A percentile compares a stretch with the other conserved stretches of the same genome.
These are phyloP conservation scores for Murina feae DNA, from an alignment of 2,113 vertebrate species.

Conservation along the genomic window DNA sequence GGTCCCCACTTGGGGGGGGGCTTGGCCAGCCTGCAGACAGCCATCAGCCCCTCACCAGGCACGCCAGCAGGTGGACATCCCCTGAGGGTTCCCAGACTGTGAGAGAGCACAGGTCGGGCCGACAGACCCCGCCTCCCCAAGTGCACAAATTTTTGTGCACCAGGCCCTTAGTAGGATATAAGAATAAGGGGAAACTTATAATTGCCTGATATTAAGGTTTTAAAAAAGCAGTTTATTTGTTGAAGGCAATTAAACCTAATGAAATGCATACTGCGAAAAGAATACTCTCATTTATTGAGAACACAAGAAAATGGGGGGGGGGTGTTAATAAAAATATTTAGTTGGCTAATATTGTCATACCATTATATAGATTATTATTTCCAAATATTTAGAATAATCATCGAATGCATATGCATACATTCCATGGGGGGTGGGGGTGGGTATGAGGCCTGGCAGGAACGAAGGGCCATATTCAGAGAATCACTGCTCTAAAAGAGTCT, in stretches of 20 bases:
- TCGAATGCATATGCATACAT: not conserved
- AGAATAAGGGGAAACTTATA: not conserved
- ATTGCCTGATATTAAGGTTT: not conserved
- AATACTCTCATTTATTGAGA: not conserved
- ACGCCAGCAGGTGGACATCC: too few species aligned
- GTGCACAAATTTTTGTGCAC: too few species aligned
- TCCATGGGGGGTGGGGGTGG: rapidly evolving
- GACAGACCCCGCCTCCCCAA: too few species aligned
- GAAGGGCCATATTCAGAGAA: not conserved
- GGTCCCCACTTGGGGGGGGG: too few species aligned
- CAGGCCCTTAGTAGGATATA: too few species aligned
- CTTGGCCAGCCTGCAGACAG: too few species aligned
- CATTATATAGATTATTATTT: not conserved
- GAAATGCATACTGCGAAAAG: not conserved
- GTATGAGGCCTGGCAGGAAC: not conserved
- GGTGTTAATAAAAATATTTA: not conserved
- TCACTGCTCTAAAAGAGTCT: not conserved
- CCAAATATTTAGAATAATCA: not conserved
- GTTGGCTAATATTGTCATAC: not conserved
- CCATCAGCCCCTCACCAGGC: too few species aligned
- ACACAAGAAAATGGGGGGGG: not conserved
- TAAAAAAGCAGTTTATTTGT: not conserved
- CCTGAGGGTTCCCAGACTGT: too few species aligned
- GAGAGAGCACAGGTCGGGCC: too few species aligned
- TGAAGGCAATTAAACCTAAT: not conserved